Evolutionary conservation across 2,797 vertebrate species (phyloP).

Genomic region (Pipistrellus kuhlii): DNA sequence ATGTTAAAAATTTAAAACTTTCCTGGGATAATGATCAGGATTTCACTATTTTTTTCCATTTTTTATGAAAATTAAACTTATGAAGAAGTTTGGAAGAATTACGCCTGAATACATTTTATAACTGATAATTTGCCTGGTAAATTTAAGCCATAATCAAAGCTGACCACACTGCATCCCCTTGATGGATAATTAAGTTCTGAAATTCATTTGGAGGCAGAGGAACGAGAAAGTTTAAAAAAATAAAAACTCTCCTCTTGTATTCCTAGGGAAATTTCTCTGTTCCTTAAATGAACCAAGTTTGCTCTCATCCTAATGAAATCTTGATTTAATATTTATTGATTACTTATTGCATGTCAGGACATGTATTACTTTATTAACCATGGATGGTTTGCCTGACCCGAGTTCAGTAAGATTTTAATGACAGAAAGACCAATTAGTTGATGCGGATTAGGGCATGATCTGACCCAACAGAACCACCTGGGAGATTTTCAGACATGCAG

Average conservation of each 20-base stretch:
- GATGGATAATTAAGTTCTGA: not conserved
- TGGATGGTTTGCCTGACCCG: not conserved
- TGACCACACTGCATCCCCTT: not conserved
- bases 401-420: not conserved
- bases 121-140: not conserved
- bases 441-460: not conserved
- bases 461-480: not conserved
- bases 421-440: not conserved
- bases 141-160: not conserved
- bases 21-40: not conserved
- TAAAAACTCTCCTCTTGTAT: not conserved
- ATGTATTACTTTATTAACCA: not conserved
- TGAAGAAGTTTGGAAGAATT: not conserved
- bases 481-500: not conserved
- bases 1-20: not conserved
- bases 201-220: not conserved
- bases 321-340: not conserved
- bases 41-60: not conserved
- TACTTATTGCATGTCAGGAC: not conserved
- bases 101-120: not conserved
- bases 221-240: not conserved
- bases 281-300: not conserved
- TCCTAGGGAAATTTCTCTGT: not conserved
- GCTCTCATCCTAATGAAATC: not conserved
- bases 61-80: not conserved